These are phyloP conservation scores for Biston betularia DNA, from an alignment of 2,888 invertebrate species.

Conservation along the genomic window DNA sequence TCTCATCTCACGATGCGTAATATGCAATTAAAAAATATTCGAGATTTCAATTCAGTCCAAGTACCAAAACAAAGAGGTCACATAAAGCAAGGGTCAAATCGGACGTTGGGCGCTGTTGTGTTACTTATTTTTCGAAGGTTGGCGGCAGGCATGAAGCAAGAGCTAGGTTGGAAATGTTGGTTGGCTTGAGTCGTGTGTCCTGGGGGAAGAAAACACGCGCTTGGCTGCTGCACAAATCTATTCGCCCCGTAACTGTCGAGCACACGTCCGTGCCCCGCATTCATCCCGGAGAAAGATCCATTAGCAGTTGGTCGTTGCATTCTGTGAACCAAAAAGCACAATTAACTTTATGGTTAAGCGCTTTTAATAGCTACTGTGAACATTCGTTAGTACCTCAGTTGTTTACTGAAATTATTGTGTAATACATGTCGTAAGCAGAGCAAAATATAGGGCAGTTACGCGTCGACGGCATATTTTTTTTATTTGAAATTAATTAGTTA, in stretches of 20 bases:
- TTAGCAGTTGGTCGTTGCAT: conserved; percentile 36
- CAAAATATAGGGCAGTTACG: too few relatives aligned
- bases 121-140: conserved; percentile 57
- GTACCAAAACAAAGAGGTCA: neutral
- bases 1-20: neutral
- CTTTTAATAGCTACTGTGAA: too few relatives aligned
- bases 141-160: conserved; percentile 66
- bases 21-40: neutral
- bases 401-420: too few relatives aligned
- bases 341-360: too few relatives aligned
- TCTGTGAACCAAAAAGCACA: conserved; percentile 22
- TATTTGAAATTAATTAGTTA: too few relatives aligned
- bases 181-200: conserved; percentile 24
- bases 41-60: neutral
- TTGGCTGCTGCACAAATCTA: conserved; percentile 25
- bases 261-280: conserved; percentile 14
- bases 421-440: too few relatives aligned
- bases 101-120: conserved; percentile 39
- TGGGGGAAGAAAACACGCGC: conserved; percentile 29
- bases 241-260: conserved; percentile 41
- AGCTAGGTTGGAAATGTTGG: conserved; percentile 54
- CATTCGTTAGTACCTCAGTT: too few relatives aligned
- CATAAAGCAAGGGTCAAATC: conserved; percentile 7
- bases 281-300: conserved; percentile 12
- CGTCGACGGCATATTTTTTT: too few relatives aligned